phyloP scores from a whole-genome alignment of 2,113 vertebrate species.

The Tautogolabrus adspersus region DNA sequence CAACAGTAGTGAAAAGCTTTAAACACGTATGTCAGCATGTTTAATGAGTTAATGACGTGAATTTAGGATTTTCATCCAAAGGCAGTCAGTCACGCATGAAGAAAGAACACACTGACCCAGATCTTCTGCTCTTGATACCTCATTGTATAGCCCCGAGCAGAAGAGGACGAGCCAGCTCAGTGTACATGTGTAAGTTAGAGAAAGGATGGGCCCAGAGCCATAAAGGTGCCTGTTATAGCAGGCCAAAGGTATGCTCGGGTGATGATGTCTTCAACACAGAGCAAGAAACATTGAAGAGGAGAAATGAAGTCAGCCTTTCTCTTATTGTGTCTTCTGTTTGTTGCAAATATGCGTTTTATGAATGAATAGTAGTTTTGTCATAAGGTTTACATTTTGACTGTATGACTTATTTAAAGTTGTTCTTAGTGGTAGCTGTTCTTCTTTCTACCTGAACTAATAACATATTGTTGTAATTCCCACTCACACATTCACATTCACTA shows the following conservation, averaged over 20 bases:
- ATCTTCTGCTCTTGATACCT: constrained; percentile 69
- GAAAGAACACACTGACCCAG: constrained; percentile 70
- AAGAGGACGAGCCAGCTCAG: constrained; percentile 11
- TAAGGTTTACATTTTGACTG: neutral
- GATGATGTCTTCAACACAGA: constrained; percentile 38
- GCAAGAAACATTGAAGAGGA: constrained; percentile 11
- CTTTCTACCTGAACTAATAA: too few relatives aligned
- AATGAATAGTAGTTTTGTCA: neutral
- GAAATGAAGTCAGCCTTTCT: constrained; percentile 5
- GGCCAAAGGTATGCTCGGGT: constrained; percentile 62
- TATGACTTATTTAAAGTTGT: neutral
- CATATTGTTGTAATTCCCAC: too few relatives aligned
- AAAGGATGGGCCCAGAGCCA: constrained; percentile 30
- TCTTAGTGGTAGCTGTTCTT: too few relatives aligned
- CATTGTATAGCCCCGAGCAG: constrained; percentile 50
- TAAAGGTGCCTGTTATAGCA: constrained; percentile 53
- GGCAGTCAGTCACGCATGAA: constrained; percentile 52
- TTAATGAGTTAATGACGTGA: constrained; percentile 14
- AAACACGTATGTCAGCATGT: constrained; percentile 12
- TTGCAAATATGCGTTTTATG: neutral
- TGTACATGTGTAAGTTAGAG: neutral
- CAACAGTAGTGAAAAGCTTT: neutral
- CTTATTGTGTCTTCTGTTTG: neutral
- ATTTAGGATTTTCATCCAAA: constrained; percentile 49
- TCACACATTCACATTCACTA: too few relatives aligned